phyloP scores from a whole-genome alignment of 2,888 invertebrate species.

The Lycocerus yunnanus region DNA sequence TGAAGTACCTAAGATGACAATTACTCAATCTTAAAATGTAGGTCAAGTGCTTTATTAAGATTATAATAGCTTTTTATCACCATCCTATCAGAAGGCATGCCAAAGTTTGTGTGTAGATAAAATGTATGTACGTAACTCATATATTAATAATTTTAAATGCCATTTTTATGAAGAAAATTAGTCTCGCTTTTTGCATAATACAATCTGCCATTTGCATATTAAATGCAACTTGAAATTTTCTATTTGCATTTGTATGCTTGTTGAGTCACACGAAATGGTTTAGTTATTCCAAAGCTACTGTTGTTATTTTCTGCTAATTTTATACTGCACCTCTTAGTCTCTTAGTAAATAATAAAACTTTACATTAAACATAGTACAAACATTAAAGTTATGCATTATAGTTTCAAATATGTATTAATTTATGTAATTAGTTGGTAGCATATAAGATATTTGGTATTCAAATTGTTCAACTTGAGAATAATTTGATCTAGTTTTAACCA shows the following conservation, averaged over 20 bases:
- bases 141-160: constrained; percentile 13
- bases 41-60: background rate
- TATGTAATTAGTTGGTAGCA: background rate
- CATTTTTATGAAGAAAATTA: constrained; percentile 17
- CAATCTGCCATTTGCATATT: constrained; percentile 22
- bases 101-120: background rate
- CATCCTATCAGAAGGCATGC: background rate
- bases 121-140: background rate
- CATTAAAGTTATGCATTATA: background rate
- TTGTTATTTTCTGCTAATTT: background rate
- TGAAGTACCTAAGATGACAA: background rate
- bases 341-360: background rate
- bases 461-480: background rate
- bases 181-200: constrained; percentile 11
- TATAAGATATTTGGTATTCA: background rate
- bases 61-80: background rate
- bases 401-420: background rate
- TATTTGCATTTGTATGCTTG: constrained; percentile 23
- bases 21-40: background rate
- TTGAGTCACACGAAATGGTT: constrained; percentile 8
- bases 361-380: background rate
- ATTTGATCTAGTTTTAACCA: background rate
- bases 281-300: background rate
- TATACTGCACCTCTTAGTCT: background rate
- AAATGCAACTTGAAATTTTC: constrained; percentile 19